phyloP scores from a whole-genome alignment of 2,113 vertebrate species.

The Tichodroma muraria region DNA sequence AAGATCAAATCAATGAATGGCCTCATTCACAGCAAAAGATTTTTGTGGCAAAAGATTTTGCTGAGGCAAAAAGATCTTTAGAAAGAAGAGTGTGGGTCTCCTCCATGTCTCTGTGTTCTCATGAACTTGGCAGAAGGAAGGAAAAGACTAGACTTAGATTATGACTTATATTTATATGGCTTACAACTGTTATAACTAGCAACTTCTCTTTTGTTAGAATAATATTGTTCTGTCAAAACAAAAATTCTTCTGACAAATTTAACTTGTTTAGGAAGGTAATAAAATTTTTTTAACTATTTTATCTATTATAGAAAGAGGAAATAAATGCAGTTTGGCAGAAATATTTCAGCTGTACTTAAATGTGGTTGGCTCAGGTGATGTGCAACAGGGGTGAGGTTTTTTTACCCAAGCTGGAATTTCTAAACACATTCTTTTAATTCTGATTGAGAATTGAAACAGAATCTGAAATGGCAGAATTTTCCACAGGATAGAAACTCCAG shows the following conservation, averaged over 20 bases:
- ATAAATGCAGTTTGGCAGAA: not conserved
- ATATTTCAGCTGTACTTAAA: not conserved
- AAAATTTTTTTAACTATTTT: not conserved
- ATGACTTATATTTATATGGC: not conserved
- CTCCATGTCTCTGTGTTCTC: not conserved
- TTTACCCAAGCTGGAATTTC: not conserved
- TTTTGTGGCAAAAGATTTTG: not conserved
- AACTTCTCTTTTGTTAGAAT: not conserved
- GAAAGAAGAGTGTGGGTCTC: not conserved
- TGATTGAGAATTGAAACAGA: not conserved
- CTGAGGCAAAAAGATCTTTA: not conserved
- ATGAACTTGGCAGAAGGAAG: not conserved
- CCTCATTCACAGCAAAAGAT: not conserved
- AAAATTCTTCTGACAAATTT: not conserved
- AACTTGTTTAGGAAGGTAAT: not conserved
- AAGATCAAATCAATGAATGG: not conserved
- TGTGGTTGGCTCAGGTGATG: not conserved
- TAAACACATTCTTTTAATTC: not conserved
- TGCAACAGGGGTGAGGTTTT: fast-evolving
- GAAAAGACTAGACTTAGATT: not conserved
- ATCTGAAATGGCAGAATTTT: not conserved
- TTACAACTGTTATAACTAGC: not conserved
- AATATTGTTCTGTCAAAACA: not conserved
- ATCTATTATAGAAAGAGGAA: not conserved
- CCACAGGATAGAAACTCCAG: not conserved